Evolutionary conservation across 2,113 vertebrate species (phyloP).

Genomic region (Sapajus apella): DNA sequence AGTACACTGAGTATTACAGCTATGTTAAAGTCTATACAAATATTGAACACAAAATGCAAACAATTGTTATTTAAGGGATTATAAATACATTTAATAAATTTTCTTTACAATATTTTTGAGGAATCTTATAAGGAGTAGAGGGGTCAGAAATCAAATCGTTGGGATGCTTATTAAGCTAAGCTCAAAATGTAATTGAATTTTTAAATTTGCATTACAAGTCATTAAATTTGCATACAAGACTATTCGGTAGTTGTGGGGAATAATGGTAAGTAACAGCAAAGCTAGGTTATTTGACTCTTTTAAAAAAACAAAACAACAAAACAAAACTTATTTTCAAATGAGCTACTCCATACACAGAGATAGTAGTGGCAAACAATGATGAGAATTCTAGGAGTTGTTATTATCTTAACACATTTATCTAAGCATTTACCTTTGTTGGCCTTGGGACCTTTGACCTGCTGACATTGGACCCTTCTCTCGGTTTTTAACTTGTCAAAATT

Average conservation of each 20-base stretch:
- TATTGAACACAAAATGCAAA: not conserved
- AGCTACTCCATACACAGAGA: not conserved
- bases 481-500: not conserved
- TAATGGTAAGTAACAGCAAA: not conserved
- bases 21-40: not conserved
- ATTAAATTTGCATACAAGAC: not conserved
- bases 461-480: not conserved
- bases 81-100: not conserved
- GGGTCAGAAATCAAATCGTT: not conserved
- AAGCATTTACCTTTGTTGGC: not conserved
- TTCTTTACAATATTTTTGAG: conserved; percentile 1
- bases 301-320: not conserved
- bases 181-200: not conserved
- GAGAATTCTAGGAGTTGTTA: not conserved
- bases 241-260: not conserved
- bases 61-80: not conserved
- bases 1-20: not conserved
- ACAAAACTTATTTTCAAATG: not conserved
- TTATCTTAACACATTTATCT: not conserved
- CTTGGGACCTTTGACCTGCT: not conserved
- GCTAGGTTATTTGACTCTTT: not conserved
- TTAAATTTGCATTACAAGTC: not conserved
- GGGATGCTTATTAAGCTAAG: not conserved
- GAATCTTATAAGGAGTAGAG: not conserved
- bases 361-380: not conserved